phyloP scores from a whole-genome alignment of 2,113 vertebrate genomes.

The Mesitornis unicolor region DNA sequence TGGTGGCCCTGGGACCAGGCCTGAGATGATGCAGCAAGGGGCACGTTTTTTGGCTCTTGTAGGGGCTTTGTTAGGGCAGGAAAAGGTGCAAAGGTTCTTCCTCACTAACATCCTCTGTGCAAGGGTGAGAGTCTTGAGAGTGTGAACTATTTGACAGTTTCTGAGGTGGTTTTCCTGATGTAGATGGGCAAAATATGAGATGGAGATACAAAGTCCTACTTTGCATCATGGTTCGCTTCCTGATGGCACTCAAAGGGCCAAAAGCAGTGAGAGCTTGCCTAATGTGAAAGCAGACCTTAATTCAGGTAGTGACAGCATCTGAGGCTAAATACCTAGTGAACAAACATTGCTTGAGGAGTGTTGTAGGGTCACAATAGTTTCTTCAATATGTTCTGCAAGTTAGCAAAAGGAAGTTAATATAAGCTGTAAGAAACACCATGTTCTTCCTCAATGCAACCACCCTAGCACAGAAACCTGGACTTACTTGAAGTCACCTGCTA shows the following conservation, averaged over 20 bases:
- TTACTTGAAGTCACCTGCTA: neutral
- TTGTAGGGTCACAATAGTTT: neutral
- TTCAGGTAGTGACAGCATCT: neutral
- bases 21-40: neutral
- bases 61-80: neutral
- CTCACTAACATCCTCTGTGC: neutral
- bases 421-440: neutral
- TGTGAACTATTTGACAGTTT: neutral
- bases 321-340: neutral
- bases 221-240: neutral
- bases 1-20: neutral
- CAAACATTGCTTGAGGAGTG: neutral
- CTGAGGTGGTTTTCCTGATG: neutral
- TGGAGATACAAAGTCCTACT: neutral
- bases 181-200: neutral
- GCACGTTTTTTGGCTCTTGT: accelerated
- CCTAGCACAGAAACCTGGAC: neutral
- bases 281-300: neutral
- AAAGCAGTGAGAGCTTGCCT: neutral
- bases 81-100: neutral
- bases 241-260: neutral
- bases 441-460: neutral
- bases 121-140: neutral
- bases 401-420: neutral
- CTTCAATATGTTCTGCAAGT: neutral